Percentiles rank a stretch among this genome's conserved stretches.
Evolutionary conservation across 2,113 vertebrate species (phyloP).

Genomic region (Salvelinus sp.): DNA sequence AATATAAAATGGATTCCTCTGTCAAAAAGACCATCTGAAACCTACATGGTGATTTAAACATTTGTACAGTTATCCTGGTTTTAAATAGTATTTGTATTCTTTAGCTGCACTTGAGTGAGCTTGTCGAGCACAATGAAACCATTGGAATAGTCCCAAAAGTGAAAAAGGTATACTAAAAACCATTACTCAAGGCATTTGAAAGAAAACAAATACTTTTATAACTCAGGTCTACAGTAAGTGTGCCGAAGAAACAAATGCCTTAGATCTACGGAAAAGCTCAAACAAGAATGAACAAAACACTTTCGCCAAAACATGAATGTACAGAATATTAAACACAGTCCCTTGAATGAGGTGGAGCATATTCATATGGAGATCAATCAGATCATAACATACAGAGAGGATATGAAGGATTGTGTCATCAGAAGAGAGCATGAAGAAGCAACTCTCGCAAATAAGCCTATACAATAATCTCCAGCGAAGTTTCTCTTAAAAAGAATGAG

Average conservation of each 20-base stretch:
- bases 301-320: neutral
- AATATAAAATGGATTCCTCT: no score
- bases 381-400: neutral
- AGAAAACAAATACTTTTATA: no score
- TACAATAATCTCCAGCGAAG: conserved; percentile 23
- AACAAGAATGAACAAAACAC: neutral
- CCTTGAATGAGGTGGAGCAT: neutral
- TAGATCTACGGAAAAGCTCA: neutral
- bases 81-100: no score
- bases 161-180: no score
- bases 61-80: no score
- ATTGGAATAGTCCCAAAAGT: no score
- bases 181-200: no score
- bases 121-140: no score
- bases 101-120: no score
- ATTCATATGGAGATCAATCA: neutral
- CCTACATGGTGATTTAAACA: no score
- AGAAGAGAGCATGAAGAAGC: conserved; percentile 16
- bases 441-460: conserved; percentile 22
- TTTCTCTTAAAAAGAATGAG: conserved; percentile 11
- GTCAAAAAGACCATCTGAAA: no score
- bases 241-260: neutral
- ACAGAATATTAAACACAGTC: neutral
- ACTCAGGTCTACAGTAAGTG: neutral
- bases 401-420: conserved; percentile 18